phyloP scores from a whole-genome alignment of 2,888 invertebrate species.

The Torymus tubicola region DNA sequence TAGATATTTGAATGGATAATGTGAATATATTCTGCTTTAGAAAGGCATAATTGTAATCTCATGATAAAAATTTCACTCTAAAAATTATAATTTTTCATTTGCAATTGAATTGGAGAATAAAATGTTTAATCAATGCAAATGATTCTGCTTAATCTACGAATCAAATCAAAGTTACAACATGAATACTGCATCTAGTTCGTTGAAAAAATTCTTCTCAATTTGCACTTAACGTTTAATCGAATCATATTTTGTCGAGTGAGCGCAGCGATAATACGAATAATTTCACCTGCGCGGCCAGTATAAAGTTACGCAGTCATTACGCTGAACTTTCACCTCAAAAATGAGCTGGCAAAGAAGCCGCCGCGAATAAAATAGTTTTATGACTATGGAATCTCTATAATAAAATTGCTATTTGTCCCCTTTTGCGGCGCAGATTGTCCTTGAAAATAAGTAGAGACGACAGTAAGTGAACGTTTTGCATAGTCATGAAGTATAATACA shows the following conservation, averaged over 20 bases:
- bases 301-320: slow-evolving; percentile 6
- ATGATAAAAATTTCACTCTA: too few species aligned
- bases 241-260: slow-evolving; percentile 1
- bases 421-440: slow-evolving; percentile 55
- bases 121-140: too few species aligned
- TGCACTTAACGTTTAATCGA: slow-evolving; percentile 11
- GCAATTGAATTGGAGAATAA: too few species aligned
- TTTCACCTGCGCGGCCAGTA: slow-evolving; percentile 2
- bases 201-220: not conserved
- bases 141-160: too few species aligned
- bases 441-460: slow-evolving; percentile 60
- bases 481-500: slow-evolving; percentile 30
- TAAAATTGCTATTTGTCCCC: slow-evolving; percentile 61
- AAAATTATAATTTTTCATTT: too few species aligned
- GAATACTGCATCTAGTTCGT: not conserved
- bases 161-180: too few species aligned
- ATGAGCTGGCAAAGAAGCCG: not conserved
- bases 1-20: too few species aligned
- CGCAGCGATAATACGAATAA: slow-evolving; percentile 10
- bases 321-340: slow-evolving; percentile 16
- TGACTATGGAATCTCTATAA: slow-evolving; percentile 19
- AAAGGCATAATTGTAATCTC: too few species aligned
- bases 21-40: too few species aligned
- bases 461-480: slow-evolving; percentile 57
- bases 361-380: slow-evolving; percentile 23